Evolutionary conservation across 2,797 vertebrate species (phyloP), one percentile per base, ranked within the genome.

Genomic region (Eupleurogrammus muticus): DNA sequence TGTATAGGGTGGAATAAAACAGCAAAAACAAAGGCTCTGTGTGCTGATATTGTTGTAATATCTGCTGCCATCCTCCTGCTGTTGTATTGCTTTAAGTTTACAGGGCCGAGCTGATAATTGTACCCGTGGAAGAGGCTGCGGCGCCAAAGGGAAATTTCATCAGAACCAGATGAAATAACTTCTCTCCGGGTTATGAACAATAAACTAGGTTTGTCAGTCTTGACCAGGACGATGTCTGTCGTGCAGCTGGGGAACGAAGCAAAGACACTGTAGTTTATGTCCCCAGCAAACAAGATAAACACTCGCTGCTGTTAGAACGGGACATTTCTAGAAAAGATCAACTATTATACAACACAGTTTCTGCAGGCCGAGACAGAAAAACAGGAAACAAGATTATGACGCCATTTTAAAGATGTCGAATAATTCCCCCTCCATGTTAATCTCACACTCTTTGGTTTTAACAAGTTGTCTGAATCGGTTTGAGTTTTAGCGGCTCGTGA

Each of bases 101-200:
- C 46, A 68, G 57, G 73, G 77, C 70, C 82, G 76, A 82, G 61
- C 76, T 76, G 73, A 77, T 82, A 79, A 72, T 87, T 78, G 76
- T 74, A 74, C 83, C 57, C 82, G 59, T 76, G 72, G 48, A 81
- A 54, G 35, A 38, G 40, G 40, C 56, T 68, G 76, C 40, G 21
- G 54, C 20, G 36, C 47, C 32, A 5, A 73, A 53, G 60, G 64
- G 32, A 77, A 59, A 60, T 70, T 80, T 81, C 70, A 78, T 85
- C 85, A 84, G 79, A 80, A 74, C 17, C 36, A 71, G 52, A 86
- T 81, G n/a, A 79, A 75, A 86, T 72, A 50, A 64, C 21, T 55
- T 77, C 66, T 70, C 68, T 38, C 64, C 50, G 56, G 73, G 66
- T 83, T 83, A 74, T 73, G 66, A 87, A 80, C 70, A 76, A 70